Evolutionary conservation across 1,140 invertebrate species (phyloP), one percentile per base, ranked within the genome.

Genomic region (Drosophila pseudoobscura): DNA sequence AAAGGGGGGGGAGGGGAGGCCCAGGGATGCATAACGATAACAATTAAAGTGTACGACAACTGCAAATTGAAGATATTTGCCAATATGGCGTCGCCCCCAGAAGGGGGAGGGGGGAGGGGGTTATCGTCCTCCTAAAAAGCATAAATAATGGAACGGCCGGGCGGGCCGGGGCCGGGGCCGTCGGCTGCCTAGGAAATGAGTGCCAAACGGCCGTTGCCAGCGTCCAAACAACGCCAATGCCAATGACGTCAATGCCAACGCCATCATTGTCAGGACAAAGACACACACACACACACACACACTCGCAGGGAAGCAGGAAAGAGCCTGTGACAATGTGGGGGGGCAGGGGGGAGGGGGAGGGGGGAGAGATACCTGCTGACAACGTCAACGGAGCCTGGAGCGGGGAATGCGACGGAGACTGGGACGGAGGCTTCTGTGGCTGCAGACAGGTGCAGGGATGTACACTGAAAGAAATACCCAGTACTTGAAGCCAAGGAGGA

Each of bases 31-130:
- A 87, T 76, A 88, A 88, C 83, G 72, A 87, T 87, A 87, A 79
- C 83, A 87, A 88, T 88, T 88, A 87, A 88, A 87, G 72, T 72
- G 83, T 87, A 87, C 83, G 83, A 87, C 83, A 87, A 87, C 83
- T 83, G 83, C 83, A 87, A 76, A 87, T 87, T 87, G 83, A 76
- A 88, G 83, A 88, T 83, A 75, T 73, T 78, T 75, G 60, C 58
- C 66, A 63, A 70, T 74, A 62, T 71, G 72, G 66, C 54, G 64
- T 35, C 20, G 20, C 20, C 1, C 20, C 1, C 20, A 20, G 20
- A 50, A 29, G 41, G 20, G 6, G 31, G 0, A 29, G 41, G 20
- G 6, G 31, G 1, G 6, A 4, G 24, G 46, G 20, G 11, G 22
- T 52, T 52, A 49, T 47, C 56, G 73, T 79, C 74, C 74, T 4